phyloP scores from a whole-genome alignment of 1,140 invertebrate genomes.

The Eciton burchellii region DNA sequence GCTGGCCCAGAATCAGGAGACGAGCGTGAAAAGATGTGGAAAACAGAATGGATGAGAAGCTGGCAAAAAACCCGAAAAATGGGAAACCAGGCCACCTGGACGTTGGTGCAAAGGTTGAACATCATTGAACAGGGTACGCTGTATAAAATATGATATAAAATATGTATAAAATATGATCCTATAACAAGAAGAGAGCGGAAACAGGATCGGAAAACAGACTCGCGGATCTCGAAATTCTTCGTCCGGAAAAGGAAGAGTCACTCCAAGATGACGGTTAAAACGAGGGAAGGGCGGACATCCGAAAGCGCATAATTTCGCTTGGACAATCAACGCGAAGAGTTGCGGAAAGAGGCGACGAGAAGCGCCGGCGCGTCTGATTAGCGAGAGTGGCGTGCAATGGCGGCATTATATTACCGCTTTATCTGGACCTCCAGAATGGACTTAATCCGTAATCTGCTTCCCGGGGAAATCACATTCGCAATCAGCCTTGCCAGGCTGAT shows the following conservation, averaged over 20 bases:
- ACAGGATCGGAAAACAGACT: neutral
- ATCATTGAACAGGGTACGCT: too few relatives aligned
- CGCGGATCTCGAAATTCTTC: neutral
- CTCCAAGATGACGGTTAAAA: neutral
- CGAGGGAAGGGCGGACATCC: neutral
- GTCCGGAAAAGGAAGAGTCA: neutral
- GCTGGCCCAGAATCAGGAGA: too few relatives aligned
- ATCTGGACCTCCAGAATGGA: slow-evolving; percentile 57
- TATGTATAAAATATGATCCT: too few relatives aligned
- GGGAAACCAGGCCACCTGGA: too few relatives aligned
- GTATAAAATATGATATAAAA: too few relatives aligned
- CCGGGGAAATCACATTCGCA: slow-evolving; percentile 81
- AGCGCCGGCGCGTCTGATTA: slow-evolving; percentile 51
- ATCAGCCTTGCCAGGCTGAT: slow-evolving; percentile 77
- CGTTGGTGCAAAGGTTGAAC: too few relatives aligned
- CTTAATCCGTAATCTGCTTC: slow-evolving; percentile 82
- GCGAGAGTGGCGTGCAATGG: slow-evolving; percentile 50
- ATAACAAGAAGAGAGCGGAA: too few relatives aligned
- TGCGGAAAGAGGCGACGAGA: slow-evolving; percentile 40
- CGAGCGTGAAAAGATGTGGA: too few relatives aligned
- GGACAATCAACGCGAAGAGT: too few relatives aligned
- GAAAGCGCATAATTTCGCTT: neutral
- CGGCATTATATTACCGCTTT: slow-evolving; percentile 39
- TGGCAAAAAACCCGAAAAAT: too few relatives aligned
- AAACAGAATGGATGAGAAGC: too few relatives aligned